These are phyloP conservation scores for Perca schrenkii DNA, from an alignment of 2,113 vertebrate species.

Conservation along the genomic window DNA sequence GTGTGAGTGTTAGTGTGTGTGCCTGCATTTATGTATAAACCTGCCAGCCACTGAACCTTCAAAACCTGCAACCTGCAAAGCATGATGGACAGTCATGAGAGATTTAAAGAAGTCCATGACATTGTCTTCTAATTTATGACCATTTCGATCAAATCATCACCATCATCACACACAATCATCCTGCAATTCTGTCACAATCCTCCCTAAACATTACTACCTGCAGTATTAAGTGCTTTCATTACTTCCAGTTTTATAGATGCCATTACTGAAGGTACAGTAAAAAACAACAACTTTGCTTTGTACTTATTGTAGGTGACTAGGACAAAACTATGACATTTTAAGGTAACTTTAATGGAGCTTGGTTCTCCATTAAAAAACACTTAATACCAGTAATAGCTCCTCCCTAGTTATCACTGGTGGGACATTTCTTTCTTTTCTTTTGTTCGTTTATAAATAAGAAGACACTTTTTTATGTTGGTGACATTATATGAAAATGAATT, in stretches of 20 bases:
- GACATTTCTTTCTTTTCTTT: neutral
- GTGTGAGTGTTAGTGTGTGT: no score
- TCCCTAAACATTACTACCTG: neutral
- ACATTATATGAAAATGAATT: neutral
- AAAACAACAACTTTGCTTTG: neutral
- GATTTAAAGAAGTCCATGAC: neutral
- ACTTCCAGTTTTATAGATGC: neutral
- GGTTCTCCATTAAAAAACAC: neutral
- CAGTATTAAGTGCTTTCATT: neutral
- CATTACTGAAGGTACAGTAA: neutral
- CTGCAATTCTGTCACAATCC: neutral
- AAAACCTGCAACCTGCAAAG: neutral
- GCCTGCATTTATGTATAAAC: neutral
- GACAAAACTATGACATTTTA: neutral
- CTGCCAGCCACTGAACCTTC: conserved; percentile 6
- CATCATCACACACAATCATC: conserved; percentile 5
- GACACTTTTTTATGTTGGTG: neutral
- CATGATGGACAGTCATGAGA: conserved; percentile 13
- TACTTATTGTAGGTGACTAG: neutral
- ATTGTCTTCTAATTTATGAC: neutral
- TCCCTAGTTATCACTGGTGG: neutral
- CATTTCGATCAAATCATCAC: neutral
- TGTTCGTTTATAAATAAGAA: neutral
- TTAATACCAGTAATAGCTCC: neutral
- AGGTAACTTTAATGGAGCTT: neutral